These are phyloP conservation scores for Psittacula derbiana DNA, from an alignment of 2,797 vertebrate species.

Conservation along the genomic window DNA sequence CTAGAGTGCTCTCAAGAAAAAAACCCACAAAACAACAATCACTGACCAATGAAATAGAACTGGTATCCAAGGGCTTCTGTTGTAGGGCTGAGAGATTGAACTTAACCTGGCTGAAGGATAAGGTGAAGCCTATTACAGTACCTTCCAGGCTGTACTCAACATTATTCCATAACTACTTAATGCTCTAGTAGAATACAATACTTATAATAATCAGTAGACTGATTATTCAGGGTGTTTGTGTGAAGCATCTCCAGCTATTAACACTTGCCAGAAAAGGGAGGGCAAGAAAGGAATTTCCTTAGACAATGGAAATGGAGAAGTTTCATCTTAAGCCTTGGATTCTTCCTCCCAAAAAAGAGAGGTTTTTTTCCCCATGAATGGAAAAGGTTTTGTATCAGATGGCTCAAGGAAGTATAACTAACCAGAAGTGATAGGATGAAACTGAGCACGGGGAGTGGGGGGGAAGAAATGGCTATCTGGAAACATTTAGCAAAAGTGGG, in stretches of 20 bases:
- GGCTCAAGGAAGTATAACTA: slow-evolving; percentile 5
- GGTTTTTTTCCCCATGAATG: background rate
- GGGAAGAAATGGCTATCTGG: background rate
- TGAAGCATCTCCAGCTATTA: background rate
- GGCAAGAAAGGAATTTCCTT: background rate
- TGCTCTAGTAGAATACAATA: background rate
- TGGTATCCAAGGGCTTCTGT: background rate
- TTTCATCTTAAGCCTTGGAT: background rate
- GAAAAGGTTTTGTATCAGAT: background rate
- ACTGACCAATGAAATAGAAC: background rate
- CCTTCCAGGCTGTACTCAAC: background rate
- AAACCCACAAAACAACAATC: background rate
- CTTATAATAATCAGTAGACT: background rate
- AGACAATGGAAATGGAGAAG: background rate
- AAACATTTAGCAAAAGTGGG: slow-evolving; percentile 40
- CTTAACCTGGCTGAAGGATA: background rate
- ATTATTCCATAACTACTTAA: background rate
- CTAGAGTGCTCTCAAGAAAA: background rate
- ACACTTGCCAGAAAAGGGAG: background rate
- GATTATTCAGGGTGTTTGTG: background rate
- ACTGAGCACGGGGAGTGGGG: background rate
- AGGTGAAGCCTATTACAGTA: background rate
- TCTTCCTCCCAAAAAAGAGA: background rate
- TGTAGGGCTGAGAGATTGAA: background rate
- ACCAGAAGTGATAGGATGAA: slow-evolving; percentile 36